A percentile compares a stretch with the other conserved stretches of the same genome.
These are phyloP conservation scores for Gortyna flavago DNA, from an alignment of 2,888 invertebrate genomes.

Conservation along the genomic window DNA sequence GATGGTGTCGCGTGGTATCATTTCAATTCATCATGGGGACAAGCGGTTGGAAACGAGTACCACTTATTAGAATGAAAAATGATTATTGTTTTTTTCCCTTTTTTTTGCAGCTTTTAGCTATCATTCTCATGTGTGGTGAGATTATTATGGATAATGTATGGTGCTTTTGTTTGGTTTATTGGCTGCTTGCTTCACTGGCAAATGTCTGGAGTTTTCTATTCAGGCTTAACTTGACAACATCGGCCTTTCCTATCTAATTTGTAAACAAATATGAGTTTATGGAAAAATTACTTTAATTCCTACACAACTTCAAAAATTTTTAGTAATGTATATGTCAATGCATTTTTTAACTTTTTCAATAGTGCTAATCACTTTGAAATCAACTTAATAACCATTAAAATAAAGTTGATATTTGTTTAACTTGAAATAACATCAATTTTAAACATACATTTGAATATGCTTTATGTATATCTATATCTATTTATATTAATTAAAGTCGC, in stretches of 20 bases:
- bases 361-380: too few relatives aligned
- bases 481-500: background rate
- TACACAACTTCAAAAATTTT: too few relatives aligned
- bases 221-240: background rate
- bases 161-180: slow-evolving; percentile 6
- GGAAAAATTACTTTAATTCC: too few relatives aligned
- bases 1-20: slow-evolving; percentile 56
- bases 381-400: too few relatives aligned
- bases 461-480: background rate
- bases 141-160: background rate
- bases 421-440: too few relatives aligned
- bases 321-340: too few relatives aligned
- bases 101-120: slow-evolving; percentile 11
- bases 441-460: too few relatives aligned
- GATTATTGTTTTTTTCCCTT: slow-evolving; percentile 14
- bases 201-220: background rate
- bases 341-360: too few relatives aligned
- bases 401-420: too few relatives aligned
- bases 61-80: slow-evolving; percentile 65
- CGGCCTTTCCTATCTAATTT: background rate
- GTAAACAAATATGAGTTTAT: too few relatives aligned
- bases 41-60: slow-evolving; percentile 57
- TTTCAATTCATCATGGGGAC: slow-evolving; percentile 64
- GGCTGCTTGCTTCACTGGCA: background rate
- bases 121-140: background rate